Base-by-base conservation (phyloP, 1,140 invertebrate species). In the Nylanderia fulva region DNA sequence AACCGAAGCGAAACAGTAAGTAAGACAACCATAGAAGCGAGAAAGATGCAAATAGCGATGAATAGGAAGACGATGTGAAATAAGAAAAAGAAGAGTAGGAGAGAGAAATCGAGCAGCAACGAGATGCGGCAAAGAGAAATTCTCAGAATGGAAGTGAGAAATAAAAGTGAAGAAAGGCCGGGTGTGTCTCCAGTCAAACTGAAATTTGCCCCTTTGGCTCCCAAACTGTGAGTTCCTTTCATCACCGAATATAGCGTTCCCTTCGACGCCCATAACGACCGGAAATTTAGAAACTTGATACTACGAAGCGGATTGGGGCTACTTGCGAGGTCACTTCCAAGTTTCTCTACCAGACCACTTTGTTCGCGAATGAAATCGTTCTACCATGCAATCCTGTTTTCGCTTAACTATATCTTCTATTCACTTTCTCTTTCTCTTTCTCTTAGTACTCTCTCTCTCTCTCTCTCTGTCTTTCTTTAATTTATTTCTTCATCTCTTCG, bases 201-300 rank as follows among this genome's bases (percentile, higher is more conserved):
- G 88, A 89, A 89, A 90, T 82, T 89, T 89, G 76, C 52, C 82
- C 88, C 88, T 89, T 89, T 90, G 75, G 60, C 85, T 89, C 69
- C 60, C 58, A 76, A 58, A 45, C 75, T 60, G 63, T 42, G 66
- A 45, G 45, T 61, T 68, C 72, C 85, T 69, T 61, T 75, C 60
- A 56, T 33, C 39, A 21, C 6, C 69, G 42, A n/a, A n/a, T 89
- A 68, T 82, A 79, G 63, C 58, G 54, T 77, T 58, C 36, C 66
- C 60, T 58, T 58, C 77, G 56, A 45, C 56, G 42, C 15, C 24
- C 76, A 74, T 89, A 89, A 90, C 85, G 72, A 84, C 88, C 88
- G 88, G 89, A 90, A 87, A 90, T 90, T 90, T 90, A 88, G 89
- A 90, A 90, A 90, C 89, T 90, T 87, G 89, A 90, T 88, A 87